Evolutionary conservation across 2,113 vertebrate species (phyloP).

Genomic region (Cathartes aura): DNA sequence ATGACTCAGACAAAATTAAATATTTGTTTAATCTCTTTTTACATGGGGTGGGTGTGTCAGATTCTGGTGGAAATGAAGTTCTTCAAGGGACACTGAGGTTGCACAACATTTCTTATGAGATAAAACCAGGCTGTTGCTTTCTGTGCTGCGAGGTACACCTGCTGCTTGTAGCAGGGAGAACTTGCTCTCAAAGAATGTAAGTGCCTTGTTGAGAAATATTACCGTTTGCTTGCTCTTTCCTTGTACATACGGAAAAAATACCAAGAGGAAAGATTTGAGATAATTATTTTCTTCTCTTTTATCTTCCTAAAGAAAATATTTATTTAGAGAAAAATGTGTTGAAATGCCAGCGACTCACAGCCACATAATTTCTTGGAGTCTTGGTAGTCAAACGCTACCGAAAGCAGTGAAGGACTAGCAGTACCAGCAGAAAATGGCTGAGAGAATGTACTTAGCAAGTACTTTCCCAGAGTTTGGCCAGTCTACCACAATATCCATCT

Average conservation of each 20-base stretch:
- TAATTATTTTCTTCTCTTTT: background rate
- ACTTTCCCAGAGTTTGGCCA: background rate
- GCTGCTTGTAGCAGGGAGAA: background rate
- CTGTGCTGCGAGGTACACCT: background rate
- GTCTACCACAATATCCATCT: background rate
- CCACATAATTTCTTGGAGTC: background rate
- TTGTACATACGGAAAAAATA: background rate
- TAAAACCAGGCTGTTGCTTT: background rate
- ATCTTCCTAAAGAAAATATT: background rate
- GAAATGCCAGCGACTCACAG: background rate
- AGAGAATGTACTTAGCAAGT: background rate
- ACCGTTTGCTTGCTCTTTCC: background rate
- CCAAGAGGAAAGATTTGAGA: background rate
- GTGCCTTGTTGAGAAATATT: background rate
- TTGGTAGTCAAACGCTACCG: background rate
- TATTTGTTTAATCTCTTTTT: conserved; percentile 54
- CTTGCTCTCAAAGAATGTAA: background rate
- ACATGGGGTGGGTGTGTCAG: background rate
- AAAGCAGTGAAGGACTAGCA: background rate
- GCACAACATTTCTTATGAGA: background rate
- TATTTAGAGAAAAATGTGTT: background rate
- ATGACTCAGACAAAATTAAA: background rate
- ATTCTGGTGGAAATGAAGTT: background rate
- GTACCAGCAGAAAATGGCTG: background rate
- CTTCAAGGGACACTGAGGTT: background rate